Base-by-base conservation (phyloP, 2,113 vertebrate species). In the Anguilla rostrata region DNA sequence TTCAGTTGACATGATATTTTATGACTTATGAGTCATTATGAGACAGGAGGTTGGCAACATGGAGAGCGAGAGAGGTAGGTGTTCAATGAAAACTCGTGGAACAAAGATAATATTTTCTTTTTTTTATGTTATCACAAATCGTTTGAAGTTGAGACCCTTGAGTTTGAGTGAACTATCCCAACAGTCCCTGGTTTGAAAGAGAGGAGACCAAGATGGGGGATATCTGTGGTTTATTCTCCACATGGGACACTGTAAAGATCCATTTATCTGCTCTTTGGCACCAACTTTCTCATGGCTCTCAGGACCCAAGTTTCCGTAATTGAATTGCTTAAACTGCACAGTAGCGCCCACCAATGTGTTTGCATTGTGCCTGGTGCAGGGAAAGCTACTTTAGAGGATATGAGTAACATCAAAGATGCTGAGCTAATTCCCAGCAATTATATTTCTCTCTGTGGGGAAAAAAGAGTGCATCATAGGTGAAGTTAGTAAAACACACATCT, bases 401-500 rank as follows among this genome's bases (percentile, higher is more conserved):
- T 53, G 78, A 20, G 26, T 49, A 29, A 75, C 84, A 85, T 84
- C 57, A 71, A 82, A 87, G 79, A 82, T 81, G 41, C 78, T 39
- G 60, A 26, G 53, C 53, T 81, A 29, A 80, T 80, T 82, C 71
- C 81, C 82, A 41, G 83, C 81, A 88, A 85, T 90, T 88, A 87
- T 80, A 83, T 53, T 41, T 82, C 40, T 11, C 46, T 87, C 86
- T 71, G 78, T 81, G 80, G 75, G 60, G 75, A 85, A 75, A 78
- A 39, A 63, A 26, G 78, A 63, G 82, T n/a, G 56, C 82, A 78
- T 87, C 63, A 43, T 81, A 57, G 88, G 57, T 87, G 15, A 57
- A 87, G 40, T 78, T 83, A 87, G 80, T 41, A 86, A 86, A 85
- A 88, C 75, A 87, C 87, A 87, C 89, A 85, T 87, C 88, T 85